Conservation (phyloP, 2,888 invertebrate genomes). For the Dioctria rufipes region DNA sequence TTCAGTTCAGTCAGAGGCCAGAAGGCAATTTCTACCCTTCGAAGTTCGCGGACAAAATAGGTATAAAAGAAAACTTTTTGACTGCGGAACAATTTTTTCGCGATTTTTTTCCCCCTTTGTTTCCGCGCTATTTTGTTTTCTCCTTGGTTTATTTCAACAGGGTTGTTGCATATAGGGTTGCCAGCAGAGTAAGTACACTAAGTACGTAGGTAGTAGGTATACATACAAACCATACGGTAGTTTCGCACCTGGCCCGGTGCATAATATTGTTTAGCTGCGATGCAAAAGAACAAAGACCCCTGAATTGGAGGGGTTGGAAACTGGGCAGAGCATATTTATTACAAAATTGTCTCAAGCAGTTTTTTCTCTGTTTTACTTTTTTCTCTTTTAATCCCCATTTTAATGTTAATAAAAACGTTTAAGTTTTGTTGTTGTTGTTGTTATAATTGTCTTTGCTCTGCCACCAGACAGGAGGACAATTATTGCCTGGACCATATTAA, state of each 20-base stretch:
- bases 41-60: not conserved
- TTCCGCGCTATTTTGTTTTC: too few species aligned
- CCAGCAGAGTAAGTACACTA: not conserved
- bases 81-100: constrained; percentile 25
- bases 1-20: not conserved
- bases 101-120: constrained; percentile 15
- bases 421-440: too few species aligned
- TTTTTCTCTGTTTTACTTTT: not conserved
- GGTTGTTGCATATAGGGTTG: not conserved
- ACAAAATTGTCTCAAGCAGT: constrained; percentile 33
- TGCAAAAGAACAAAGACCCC: constrained; percentile 1
- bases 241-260: constrained; percentile 41
- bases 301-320: constrained; percentile 16
- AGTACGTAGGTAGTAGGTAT: not conserved
- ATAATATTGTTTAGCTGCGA: constrained; percentile 6
- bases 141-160: too few species aligned
- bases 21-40: constrained; percentile 15
- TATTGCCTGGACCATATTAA: too few species aligned
- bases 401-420: too few species aligned
- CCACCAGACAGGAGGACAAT: too few species aligned
- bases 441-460: too few species aligned
- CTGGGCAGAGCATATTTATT: constrained; percentile 18
- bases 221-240: constrained; percentile 1
- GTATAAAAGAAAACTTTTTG: constrained; percentile 38
- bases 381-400: too few species aligned